A percentile compares a stretch with the other conserved stretches of the same genome.
Evolutionary conservation across 2,797 vertebrate species (phyloP).

Genomic region (Scolopax rusticola): DNA sequence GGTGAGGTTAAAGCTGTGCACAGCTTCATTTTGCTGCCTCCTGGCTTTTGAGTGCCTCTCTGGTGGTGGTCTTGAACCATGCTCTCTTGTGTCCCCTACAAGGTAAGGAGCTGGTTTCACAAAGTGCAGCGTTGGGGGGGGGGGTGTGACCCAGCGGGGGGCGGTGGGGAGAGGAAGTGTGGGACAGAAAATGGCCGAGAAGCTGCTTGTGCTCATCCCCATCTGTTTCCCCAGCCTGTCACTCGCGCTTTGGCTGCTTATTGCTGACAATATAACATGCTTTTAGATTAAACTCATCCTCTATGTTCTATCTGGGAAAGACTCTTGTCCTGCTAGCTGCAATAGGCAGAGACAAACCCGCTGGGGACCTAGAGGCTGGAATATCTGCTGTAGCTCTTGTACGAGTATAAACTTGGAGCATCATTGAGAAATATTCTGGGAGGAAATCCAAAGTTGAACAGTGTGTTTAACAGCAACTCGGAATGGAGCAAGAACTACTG

Average conservation of each 20-base stretch:
- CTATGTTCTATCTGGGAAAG: background rate
- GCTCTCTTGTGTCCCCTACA: accelerated
- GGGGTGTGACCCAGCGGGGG: background rate
- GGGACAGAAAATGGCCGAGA: background rate
- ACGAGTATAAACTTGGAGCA: background rate
- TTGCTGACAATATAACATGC: background rate
- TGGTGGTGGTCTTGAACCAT: background rate
- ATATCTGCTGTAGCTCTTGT: background rate
- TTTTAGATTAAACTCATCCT: background rate
- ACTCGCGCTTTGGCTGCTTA: background rate
- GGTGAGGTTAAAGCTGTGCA: background rate
- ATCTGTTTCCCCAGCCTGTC: background rate
- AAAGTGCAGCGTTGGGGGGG: accelerated
- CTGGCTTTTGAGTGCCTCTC: background rate
- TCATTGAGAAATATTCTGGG: background rate
- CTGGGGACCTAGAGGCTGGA: background rate
- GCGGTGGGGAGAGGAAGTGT: background rate
- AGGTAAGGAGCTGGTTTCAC: background rate
- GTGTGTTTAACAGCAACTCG: background rate
- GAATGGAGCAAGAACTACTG: background rate
- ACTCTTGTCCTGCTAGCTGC: background rate
- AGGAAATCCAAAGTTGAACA: background rate
- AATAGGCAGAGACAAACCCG: background rate
- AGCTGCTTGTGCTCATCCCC: background rate
- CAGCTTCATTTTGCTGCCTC: background rate